A percentile compares a stretch with the other conserved stretches of the same genome.
phyloP scores from a whole-genome alignment of 1,140 invertebrate species.

The Temnothorax longispinosus region DNA sequence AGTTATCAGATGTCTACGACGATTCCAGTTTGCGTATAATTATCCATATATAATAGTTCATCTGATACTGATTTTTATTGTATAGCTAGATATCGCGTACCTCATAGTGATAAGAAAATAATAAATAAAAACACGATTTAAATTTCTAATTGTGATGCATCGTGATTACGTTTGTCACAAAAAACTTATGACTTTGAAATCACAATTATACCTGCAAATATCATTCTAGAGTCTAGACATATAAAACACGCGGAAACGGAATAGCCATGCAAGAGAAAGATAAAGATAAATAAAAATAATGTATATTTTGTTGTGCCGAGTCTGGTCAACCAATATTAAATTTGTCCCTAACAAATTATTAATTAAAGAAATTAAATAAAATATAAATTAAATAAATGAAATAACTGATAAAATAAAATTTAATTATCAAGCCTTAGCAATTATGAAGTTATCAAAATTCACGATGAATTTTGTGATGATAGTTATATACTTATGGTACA shows the following conservation, averaged over 20 bases:
- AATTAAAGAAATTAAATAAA: no score
- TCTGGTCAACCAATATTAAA: background rate
- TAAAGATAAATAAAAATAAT: background rate
- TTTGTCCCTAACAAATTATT: background rate
- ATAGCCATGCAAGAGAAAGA: background rate
- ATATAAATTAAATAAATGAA: no score
- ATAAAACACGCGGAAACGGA: background rate
- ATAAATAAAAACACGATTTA: background rate
- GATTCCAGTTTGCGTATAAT: no score
- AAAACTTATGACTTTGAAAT: background rate
- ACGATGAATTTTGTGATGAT: background rate
- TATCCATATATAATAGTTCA: background rate
- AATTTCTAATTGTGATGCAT: background rate
- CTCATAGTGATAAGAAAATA: background rate
- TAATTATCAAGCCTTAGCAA: background rate
- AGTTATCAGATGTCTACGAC: no score
- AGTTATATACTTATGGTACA: background rate
- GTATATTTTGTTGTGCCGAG: background rate
- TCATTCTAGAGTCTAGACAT: background rate
- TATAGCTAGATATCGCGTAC: background rate
- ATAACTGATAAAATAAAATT: background rate
- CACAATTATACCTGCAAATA: background rate
- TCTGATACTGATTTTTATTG: background rate
- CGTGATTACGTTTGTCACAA: background rate
- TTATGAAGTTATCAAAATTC: background rate